Base-by-base conservation (phyloP, 1,140 invertebrate genomes). In the Triops longicaudatus region DNA sequence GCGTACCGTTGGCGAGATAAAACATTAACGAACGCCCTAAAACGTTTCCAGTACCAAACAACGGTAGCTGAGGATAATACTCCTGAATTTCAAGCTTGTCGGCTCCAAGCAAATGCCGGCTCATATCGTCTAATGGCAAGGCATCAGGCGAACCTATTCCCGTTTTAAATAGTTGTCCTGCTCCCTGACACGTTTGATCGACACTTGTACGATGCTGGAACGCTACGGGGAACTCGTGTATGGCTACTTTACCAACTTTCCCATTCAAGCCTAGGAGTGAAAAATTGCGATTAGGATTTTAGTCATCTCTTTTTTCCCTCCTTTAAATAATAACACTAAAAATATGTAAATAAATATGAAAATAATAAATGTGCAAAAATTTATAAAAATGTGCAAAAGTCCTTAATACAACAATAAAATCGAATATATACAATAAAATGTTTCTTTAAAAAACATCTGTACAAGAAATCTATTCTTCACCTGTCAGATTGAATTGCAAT, bases 121-220 rank as follows among this genome's bases (percentile, higher is more conserved):
- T 26, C 37, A 41, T n/a, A 9, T 73, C 37, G 11, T 73, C 73
- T n/a, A 73, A 73, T 17, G 37, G 37, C 28, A 73, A 22, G 7
- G 26, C 28, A 12, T 73, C 37, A n/a, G 28, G 28, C 0, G 28
- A 31, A 26, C 37, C 37, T 26, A 73, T 26, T 0, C 95, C 94
- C 14, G 96, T 84, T 4, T 92, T 88, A 81, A 96, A 97, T 81
- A 93, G 90, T 83, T 97, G 93, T 83, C 94, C 92, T 5, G 94
- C 95, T 31, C 92, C 91, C 79, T 87, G 85, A 27, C 89, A 90
- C 88, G 81, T 80, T 73, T 78, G 72, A n/a, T 84, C 82, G 76
- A 80, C 82, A 17, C 80, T 79, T 7, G 76, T 80, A 43, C 81
- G 75, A 73, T 83, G 80, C 6, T 86, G 81, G 17, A 82, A 81